A percentile compares a stretch with the other conserved stretches of the same genome.
Evolutionary conservation across 2,113 vertebrate genomes (phyloP).

Genomic region (Dromaius novaehollandiae): DNA sequence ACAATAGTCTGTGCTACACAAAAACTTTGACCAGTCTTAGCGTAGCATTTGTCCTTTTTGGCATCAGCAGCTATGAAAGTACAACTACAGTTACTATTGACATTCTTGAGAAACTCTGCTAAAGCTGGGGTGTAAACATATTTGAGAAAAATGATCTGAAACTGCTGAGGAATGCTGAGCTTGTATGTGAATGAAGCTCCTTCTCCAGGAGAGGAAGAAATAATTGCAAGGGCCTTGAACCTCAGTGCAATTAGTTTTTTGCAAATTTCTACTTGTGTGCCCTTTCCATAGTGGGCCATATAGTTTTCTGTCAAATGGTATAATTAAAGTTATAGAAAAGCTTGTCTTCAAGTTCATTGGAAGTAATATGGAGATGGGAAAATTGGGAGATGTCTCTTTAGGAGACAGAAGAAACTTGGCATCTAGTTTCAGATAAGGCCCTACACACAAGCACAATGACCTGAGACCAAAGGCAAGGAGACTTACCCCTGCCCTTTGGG

Average conservation of each 20-base stretch:
- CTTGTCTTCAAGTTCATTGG: neutral
- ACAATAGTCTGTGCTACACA: neutral
- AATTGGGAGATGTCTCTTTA: neutral
- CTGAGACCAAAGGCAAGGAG: neutral
- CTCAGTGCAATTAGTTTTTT: neutral
- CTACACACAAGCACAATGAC: neutral
- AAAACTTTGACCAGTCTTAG: neutral
- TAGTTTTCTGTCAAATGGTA: neutral
- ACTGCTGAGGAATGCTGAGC: neutral
- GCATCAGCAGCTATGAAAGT: fast-evolving
- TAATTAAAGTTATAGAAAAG: neutral
- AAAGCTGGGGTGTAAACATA: neutral
- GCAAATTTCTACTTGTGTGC: neutral
- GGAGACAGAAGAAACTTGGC: neutral
- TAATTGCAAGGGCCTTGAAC: neutral
- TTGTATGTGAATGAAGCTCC: fast-evolving
- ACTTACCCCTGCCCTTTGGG: neutral
- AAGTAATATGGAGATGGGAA: neutral
- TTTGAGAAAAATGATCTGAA: neutral
- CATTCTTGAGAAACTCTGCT: neutral
- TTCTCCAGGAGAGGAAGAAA: neutral
- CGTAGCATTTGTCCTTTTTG: neutral
- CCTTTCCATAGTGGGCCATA: neutral
- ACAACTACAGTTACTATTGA: neutral
- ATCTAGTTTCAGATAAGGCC: neutral